Base-by-base conservation (phyloP, 2,797 vertebrate genomes). In the Rhynchotus rufescens region DNA sequence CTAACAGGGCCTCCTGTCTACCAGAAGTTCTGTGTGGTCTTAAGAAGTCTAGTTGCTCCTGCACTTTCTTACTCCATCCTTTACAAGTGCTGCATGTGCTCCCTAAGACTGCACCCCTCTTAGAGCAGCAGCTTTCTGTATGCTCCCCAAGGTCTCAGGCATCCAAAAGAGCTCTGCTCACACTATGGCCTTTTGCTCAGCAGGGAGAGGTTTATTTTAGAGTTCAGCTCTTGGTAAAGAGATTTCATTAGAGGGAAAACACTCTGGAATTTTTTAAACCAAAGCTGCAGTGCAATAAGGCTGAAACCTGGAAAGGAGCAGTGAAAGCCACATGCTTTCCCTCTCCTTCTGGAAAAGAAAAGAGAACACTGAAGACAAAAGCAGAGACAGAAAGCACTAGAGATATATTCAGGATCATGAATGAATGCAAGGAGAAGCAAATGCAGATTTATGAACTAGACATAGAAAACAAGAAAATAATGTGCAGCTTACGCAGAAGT, bases 11-110 rank as follows among this genome's bases (percentile, higher is more conserved):
- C 47, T 68, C 15, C 30, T 4, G 1, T 23, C 38, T 62, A n/a
- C 42, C 38, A 10, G 23, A 10, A 3, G 0, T 11, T 7, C 59
- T 17, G 15, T 23, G 8, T 17, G n/a, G 26, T 4, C 60, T 4
- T 7, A 59, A 52, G 30, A 54, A 14, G 20, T 57, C 32, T 77
- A 36, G 16, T 51, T 49, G 34, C 32, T 25, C 45, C 22, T 20
- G 8, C 15, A 51, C 45, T 34, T 68, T 68, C 47, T 28, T 69
- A 51, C 16, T 36, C 38, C 26, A 54, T 52, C 19, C 66, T 49
- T 68, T 47, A 36, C 26, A 9, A 28, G 66, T 54, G 20, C 36
- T 69, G 17, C 32, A 10, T 34, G 42, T 54, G 34, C 47, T 52
- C 47, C 45, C 45, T n/a, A 15, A 6, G 34, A 9, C 49, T 47